phyloP scores from a whole-genome alignment of 2,888 invertebrate species.

The Drosophila peninsularis region DNA sequence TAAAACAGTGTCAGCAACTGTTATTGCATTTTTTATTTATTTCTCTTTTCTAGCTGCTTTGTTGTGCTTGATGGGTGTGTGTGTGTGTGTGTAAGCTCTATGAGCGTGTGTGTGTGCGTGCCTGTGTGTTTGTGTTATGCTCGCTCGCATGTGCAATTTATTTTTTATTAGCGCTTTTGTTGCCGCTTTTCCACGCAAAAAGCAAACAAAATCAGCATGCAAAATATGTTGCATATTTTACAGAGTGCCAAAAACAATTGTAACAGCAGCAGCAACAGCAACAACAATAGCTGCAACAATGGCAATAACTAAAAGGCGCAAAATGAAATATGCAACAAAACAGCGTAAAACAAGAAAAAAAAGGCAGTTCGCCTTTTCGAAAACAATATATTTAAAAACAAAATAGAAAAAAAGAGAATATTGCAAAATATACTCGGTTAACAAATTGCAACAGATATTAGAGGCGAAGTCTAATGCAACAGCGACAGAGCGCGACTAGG shows the following conservation, averaged over 20 bases:
- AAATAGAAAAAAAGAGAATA: slow-evolving; percentile 17
- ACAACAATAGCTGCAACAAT: slow-evolving; percentile 35
- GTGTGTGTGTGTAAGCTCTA: slow-evolving; percentile 1
- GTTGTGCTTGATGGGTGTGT: slow-evolving; percentile 7
- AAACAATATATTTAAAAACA: slow-evolving; percentile 16
- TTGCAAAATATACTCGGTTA: slow-evolving; percentile 61
- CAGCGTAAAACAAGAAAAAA: slow-evolving; percentile 67
- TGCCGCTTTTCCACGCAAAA: slow-evolving; percentile 48
- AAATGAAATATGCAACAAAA: slow-evolving; percentile 79
- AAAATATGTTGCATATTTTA: slow-evolving; percentile 78
- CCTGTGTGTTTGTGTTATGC: slow-evolving; percentile 11
- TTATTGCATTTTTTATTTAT: slow-evolving; percentile 39
- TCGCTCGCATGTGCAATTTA: slow-evolving; percentile 68
- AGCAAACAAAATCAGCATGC: slow-evolving; percentile 67
- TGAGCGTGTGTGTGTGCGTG: not conserved
- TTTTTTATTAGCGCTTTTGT: slow-evolving; percentile 74
- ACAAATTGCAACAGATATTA: slow-evolving; percentile 77
- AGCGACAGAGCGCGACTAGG: not conserved
- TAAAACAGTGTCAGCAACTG: slow-evolving; percentile 38
- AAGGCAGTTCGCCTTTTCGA: not conserved
- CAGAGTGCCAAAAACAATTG: slow-evolving; percentile 56
- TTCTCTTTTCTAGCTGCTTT: slow-evolving; percentile 11
- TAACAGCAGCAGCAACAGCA: slow-evolving; percentile 22
- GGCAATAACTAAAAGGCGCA: slow-evolving; percentile 73
- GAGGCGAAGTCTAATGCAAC: slow-evolving; percentile 72